Evolutionary conservation across 2,113 vertebrate species (phyloP).

Genomic region (Halichoeres trimaculatus): DNA sequence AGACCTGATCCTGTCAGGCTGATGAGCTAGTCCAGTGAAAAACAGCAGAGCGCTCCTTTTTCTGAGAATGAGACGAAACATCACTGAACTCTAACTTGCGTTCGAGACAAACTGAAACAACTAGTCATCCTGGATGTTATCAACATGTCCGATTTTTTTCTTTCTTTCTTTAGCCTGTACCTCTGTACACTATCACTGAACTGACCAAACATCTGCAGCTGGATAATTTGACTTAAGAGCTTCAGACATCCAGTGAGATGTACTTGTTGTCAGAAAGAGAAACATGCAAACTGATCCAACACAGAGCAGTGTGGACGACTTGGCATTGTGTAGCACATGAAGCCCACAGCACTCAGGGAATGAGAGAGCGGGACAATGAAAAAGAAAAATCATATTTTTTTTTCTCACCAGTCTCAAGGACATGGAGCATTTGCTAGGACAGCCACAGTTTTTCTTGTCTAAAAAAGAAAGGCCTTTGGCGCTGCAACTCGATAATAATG

Average conservation of each 20-base stretch:
- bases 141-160: too few relatives aligned
- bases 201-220: too few relatives aligned
- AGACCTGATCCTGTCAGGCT: too few relatives aligned
- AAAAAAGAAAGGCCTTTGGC: neutral
- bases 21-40: too few relatives aligned
- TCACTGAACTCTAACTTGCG: too few relatives aligned
- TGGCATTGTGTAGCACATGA: neutral
- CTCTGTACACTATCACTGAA: too few relatives aligned
- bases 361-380: neutral
- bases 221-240: too few relatives aligned
- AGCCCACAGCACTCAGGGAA: neutral
- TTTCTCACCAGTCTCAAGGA: constrained; percentile 2
- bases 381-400: neutral
- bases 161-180: too few relatives aligned
- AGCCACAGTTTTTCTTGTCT: neutral
- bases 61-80: too few relatives aligned
- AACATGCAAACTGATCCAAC: neutral
- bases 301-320: neutral
- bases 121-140: too few relatives aligned
- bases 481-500: neutral
- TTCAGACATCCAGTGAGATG: neutral
- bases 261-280: neutral
- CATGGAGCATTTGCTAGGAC: neutral
- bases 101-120: too few relatives aligned
- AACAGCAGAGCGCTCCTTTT: too few relatives aligned